These are phyloP conservation scores for Charaxes varanes DNA, from an alignment of 1,140 invertebrate genomes.

Conservation along the genomic window DNA sequence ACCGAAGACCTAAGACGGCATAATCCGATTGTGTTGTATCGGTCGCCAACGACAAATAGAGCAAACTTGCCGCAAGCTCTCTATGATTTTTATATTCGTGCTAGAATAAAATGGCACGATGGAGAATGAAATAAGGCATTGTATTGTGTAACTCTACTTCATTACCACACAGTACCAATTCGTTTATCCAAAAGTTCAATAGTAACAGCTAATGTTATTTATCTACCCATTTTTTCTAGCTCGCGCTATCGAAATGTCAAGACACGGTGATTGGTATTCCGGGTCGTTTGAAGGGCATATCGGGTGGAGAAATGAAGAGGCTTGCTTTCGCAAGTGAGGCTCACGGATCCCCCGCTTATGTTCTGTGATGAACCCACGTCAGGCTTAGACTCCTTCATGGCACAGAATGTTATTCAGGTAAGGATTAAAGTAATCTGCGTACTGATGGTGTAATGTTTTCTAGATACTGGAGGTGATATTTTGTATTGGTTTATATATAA, in stretches of 20 bases:
- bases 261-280: constrained; percentile 91
- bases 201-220: no score
- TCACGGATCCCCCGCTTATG: constrained; percentile 95
- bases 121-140: no score
- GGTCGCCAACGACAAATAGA: background rate
- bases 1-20: constrained; percentile 9
- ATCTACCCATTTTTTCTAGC: no score
- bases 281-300: constrained; percentile 92
- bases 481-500: no score
- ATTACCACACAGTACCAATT: no score
- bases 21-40: constrained; percentile 13
- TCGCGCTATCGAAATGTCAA: constrained; percentile 89
- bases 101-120: no score
- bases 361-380: constrained; percentile 99
- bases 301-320: constrained; percentile 96
- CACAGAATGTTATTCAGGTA: constrained; percentile 88
- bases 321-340: constrained; percentile 96
- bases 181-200: no score
- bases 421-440: constrained; percentile 4
- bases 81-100: no score
- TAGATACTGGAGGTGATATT: no score
- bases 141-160: no score
- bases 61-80: background rate
- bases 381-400: constrained; percentile 90
- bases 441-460: no score